Evolutionary conservation across 2,113 vertebrate species (phyloP), one percentile per base, ranked within the genome.

Genomic region (Puma concolor): DNA sequence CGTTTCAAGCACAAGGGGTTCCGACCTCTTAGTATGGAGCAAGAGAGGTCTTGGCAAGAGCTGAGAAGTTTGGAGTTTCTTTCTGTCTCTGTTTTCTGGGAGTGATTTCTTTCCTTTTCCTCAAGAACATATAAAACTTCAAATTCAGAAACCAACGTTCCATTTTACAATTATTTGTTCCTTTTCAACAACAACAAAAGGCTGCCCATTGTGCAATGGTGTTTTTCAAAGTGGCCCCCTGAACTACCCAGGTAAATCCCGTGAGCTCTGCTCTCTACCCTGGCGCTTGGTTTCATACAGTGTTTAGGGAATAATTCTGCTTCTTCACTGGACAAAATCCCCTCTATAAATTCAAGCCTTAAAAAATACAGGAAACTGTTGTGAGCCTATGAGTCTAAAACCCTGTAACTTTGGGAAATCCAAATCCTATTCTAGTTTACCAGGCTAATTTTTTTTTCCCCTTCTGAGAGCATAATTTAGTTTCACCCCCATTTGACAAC

Each of bases 391-490:
- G 41, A 60, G 69, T 69, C 44, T 50, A 86, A 85, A 79, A 41
- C 48, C 64, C 25, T 54, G 25, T 50, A n/a, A 16, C 76, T 81
- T 36, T 17, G 25, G 48, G 66, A 92, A 71, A 44, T 63, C 41
- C 27, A 21, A 81, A 72, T n/a, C 36, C n/a, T 64, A 71, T 33
- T 52, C 57, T 52, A 21, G 66, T 60, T 92, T 90, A 54, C 29
- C 23, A 60, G 84, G 31, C 79, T 92, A 31, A 60, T 97, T 97
- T 82, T 74, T 60, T 64, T 29, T 5, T 0, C 44, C 74, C 33
- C 44, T 64, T 38, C 29, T 52, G 83, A 93, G 57, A 29, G 2
- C 41, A 64, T 98, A 96, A 96, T 98, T 82, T 95, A 19, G 54
- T 67, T 95, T 91, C 85, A 94, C 54, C 16, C 36, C 36, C 67